Conservation (phyloP, 2,113 vertebrate genomes). For the Eudyptes chrysolophus region DNA sequence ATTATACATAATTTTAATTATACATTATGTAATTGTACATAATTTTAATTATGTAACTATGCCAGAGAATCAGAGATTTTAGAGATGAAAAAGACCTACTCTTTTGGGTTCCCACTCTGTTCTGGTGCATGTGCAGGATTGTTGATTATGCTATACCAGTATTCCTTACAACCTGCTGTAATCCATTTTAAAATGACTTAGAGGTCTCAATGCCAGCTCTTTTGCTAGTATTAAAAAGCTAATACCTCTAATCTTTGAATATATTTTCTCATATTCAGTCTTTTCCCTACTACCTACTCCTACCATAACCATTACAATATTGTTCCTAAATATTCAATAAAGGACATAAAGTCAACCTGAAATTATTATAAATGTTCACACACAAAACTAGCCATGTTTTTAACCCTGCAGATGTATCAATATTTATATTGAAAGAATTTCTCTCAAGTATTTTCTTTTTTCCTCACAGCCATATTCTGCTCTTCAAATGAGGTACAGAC, state of each 20-base stretch:
- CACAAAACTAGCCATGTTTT: not conserved
- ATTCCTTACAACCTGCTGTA: not conserved
- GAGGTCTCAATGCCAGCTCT: not conserved
- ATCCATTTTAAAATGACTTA: not conserved
- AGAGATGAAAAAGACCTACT: conserved; percentile 14
- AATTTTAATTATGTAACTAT: conserved; percentile 67
- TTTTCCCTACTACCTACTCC: not conserved
- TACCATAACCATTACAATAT: not conserved
- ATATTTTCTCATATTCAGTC: not conserved
- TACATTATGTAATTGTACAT: conserved; percentile 59
- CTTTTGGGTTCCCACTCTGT: not conserved
- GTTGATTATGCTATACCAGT: not conserved
- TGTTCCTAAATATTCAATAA: not conserved
- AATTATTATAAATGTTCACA: not conserved
- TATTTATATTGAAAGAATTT: not conserved
- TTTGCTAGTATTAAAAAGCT: not conserved
- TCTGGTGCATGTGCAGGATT: not conserved
- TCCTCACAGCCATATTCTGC: not conserved
- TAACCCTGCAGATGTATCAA: not conserved
- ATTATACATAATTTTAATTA: conserved; percentile 72
- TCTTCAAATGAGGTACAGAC: not conserved
- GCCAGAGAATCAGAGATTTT: conserved; percentile 49
- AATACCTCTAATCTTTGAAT: not conserved
- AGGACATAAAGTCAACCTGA: not conserved
- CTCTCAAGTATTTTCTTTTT: not conserved